Percentiles rank a stretch among this genome's conserved stretches.
phyloP scores from a whole-genome alignment of 2,888 invertebrate genomes.

The Callyntrura guangdongensis region DNA sequence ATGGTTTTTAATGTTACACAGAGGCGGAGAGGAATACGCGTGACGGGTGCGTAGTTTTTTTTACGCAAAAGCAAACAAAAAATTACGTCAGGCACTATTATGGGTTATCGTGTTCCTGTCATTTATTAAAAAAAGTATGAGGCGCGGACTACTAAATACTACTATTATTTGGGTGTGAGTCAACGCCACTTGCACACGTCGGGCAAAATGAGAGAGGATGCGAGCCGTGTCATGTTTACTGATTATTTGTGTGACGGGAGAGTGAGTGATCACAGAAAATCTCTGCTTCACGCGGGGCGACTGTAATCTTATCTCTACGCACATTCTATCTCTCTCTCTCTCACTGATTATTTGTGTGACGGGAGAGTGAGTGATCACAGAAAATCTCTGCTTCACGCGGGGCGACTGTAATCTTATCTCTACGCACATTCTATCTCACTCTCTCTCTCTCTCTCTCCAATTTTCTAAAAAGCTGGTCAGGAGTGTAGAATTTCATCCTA shows the following conservation, averaged over 20 bases:
- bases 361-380: slow-evolving; percentile 14
- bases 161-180: slow-evolving; percentile 17
- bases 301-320: slow-evolving; percentile 30
- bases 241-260: not conserved
- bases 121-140: slow-evolving; percentile 49
- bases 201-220: not conserved
- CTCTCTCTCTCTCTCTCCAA: too few relatives aligned
- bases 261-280: slow-evolving; percentile 39
- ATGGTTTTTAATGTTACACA: too few relatives aligned
- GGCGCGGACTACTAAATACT: too few relatives aligned
- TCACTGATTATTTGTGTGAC: slow-evolving; percentile 23
- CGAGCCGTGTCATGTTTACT: slow-evolving; percentile 33
- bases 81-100: slow-evolving; percentile 38
- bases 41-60: not conserved
- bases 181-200: not conserved
- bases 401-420: not conserved
- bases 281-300: not conserved
- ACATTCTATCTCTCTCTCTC: not conserved
- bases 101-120: slow-evolving; percentile 61
- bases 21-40: not conserved
- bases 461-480: slow-evolving; percentile 55
- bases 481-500: slow-evolving; percentile 52
- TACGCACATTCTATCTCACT: slow-evolving; percentile 18
- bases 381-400: not conserved
- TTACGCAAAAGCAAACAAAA: slow-evolving; percentile 59